Evolutionary conservation across 2,888 invertebrate species (phyloP).

Genomic region (Syrphus vitripennis): DNA sequence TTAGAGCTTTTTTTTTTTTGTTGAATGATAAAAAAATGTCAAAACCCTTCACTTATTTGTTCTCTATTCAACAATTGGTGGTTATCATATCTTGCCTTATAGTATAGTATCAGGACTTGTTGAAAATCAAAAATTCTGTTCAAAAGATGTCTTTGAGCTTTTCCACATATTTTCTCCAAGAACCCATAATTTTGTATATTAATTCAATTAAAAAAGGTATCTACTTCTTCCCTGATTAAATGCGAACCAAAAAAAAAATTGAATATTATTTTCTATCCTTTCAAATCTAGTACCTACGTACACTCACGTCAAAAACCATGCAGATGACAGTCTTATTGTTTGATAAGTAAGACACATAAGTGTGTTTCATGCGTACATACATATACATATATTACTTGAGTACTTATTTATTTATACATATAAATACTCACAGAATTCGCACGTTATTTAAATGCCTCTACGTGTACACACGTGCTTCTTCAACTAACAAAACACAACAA

Average conservation of each 20-base stretch:
- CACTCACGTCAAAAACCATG: neutral
- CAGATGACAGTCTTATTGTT: constrained; percentile 65
- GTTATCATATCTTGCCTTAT: no score
- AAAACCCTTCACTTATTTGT: no score
- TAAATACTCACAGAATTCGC: constrained; percentile 28
- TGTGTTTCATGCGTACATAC: constrained; percentile 3
- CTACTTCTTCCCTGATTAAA: neutral
- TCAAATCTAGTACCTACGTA: no score
- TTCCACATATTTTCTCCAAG: no score
- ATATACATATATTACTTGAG: constrained; percentile 41
- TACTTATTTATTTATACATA: constrained; percentile 53
- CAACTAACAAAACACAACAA: neutral
- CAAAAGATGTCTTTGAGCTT: no score
- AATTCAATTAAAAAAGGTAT: neutral
- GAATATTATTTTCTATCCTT: neutral
- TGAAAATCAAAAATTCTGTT: no score
- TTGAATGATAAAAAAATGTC: no score
- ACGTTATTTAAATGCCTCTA: constrained; percentile 56
- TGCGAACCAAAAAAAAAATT: neutral
- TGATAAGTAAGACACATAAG: constrained; percentile 55
- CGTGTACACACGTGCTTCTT: constrained; percentile 30
- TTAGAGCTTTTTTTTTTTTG: neutral
- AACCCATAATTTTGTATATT: no score
- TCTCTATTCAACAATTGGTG: no score
- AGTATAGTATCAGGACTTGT: no score